Percentiles rank a stretch among this genome's conserved stretches.
phyloP scores from a whole-genome alignment of 2,113 vertebrate genomes.

The Porphyrio hochstetteri region DNA sequence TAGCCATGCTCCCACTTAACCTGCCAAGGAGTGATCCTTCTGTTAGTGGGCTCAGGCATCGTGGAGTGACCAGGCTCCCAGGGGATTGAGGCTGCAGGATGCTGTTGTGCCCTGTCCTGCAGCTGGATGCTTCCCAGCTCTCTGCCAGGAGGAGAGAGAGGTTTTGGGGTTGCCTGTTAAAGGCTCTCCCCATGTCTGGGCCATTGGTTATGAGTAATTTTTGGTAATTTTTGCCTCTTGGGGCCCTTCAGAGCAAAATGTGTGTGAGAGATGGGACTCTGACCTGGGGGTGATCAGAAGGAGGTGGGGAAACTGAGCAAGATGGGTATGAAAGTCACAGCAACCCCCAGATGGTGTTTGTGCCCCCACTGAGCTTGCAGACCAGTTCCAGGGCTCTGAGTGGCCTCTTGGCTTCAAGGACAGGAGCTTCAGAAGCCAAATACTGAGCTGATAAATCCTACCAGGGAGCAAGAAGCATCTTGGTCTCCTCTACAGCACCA shows the following conservation, averaged over 20 bases:
- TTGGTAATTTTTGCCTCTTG: background rate
- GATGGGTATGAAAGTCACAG: background rate
- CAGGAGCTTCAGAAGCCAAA: background rate
- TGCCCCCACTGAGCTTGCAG: background rate
- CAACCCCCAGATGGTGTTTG: fast-evolving
- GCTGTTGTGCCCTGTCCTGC: background rate
- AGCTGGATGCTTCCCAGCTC: background rate
- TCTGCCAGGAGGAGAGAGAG: background rate
- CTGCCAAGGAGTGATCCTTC: background rate
- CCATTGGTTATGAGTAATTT: background rate
- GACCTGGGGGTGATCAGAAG: background rate
- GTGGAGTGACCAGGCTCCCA: fast-evolving
- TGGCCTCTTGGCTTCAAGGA: background rate
- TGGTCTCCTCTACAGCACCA: background rate
- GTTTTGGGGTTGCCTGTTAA: background rate
- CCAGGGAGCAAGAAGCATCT: background rate
- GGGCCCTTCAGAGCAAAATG: background rate
- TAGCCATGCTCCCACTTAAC: background rate
- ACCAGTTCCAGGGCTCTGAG: background rate
- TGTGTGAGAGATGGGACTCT: background rate
- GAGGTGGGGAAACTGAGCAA: background rate
- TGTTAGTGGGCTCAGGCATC: background rate
- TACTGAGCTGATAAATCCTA: background rate
- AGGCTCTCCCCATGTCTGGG: background rate
- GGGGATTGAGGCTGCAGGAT: background rate